A percentile compares a stretch with the other conserved stretches of the same genome.
Conservation (phyloP, 2,888 invertebrate genomes). For the Acrobasis suavella region DNA sequence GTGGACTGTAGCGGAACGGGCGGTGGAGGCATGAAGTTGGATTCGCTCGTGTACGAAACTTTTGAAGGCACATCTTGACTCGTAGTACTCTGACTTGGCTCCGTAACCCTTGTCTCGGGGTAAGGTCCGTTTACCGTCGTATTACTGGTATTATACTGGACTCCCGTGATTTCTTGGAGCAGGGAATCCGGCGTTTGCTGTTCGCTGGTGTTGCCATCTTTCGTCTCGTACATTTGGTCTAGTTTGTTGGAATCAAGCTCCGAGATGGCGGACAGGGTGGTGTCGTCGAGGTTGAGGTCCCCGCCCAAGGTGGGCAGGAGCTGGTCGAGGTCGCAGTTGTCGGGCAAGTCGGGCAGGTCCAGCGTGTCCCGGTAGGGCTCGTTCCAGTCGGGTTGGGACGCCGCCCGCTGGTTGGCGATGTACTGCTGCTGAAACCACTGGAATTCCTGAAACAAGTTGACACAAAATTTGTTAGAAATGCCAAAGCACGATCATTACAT, state of each 20-base stretch:
- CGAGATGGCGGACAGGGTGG: conserved; percentile 62
- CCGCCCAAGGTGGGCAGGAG: conserved; percentile 84
- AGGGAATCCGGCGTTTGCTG: conserved; percentile 49
- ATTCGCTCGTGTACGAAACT: conserved; percentile 38
- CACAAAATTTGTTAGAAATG: neutral
- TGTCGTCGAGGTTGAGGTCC: conserved; percentile 81
- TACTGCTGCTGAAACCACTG: conserved; percentile 85
- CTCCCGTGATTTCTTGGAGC: conserved; percentile 59
- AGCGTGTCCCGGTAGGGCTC: conserved; percentile 74
- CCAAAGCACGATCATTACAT: neutral
- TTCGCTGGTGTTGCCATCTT: neutral
- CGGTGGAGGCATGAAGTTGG: conserved; percentile 66
- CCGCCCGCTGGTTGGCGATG: conserved; percentile 81
- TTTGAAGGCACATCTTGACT: conserved; percentile 52
- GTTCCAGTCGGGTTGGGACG: conserved; percentile 75
- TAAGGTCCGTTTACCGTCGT: conserved; percentile 50
- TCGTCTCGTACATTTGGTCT: conserved; percentile 56
- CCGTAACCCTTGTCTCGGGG: conserved; percentile 35
- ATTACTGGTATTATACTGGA: conserved; percentile 38
- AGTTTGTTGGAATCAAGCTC: conserved; percentile 70
- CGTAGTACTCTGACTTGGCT: conserved; percentile 38
- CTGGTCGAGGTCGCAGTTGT: conserved; percentile 84
- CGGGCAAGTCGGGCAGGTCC: conserved; percentile 69
- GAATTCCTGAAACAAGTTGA: conserved; percentile 72
- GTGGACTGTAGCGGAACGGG: conserved; percentile 60